Evolutionary conservation across 2,888 invertebrate genomes (phyloP), one percentile per base, ranked within the genome.

Genomic region (Ophion ellenae): DNA sequence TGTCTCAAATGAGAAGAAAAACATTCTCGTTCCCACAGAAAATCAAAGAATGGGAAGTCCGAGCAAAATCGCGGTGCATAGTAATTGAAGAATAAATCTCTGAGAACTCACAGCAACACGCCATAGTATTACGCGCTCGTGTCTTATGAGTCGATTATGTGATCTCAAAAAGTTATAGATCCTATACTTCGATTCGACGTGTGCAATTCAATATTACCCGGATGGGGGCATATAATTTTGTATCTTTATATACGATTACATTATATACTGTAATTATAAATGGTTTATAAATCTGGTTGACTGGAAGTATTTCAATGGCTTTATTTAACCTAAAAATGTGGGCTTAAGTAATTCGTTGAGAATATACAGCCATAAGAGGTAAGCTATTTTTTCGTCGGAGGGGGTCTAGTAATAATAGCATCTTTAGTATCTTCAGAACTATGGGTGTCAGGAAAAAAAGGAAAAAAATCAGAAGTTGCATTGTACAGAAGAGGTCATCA

Each of bases 221-320:
- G 40, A 61, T 32, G 84, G 77, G 53, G 75, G 73, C 81, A 87
- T 87, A 84, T 87, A 86, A 86, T 90, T 90, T 91, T 91, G 83
- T 91, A 91, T 88, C 89, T 90, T 90, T 89, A 82, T 90, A 90
- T 88, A 83, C 82, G 87, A 87, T 64, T 80, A 79, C 57, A 63
- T 85, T 78, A 73, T 81, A 83, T 69, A 85, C 71, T 83, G 79
- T 85, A 66, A 87, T 81, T 89, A 84, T 78, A 85, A 87, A 89
- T 73, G 66, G 20, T 78, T 77, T 53, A 40, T 45, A 76, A 85
- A 76, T 73, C 28, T 40, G 17, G 36, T 78, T 24, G 20, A 40
- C 63, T 63, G 47, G 20, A 28, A 24, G 70, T 61, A 6, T 28
- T 2, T 40, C 47, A 1, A 36, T 47, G 7, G 61, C 20, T 61